Evolutionary conservation across 2,797 vertebrate genomes (phyloP).

Genomic region (Chelon auratus): DNA sequence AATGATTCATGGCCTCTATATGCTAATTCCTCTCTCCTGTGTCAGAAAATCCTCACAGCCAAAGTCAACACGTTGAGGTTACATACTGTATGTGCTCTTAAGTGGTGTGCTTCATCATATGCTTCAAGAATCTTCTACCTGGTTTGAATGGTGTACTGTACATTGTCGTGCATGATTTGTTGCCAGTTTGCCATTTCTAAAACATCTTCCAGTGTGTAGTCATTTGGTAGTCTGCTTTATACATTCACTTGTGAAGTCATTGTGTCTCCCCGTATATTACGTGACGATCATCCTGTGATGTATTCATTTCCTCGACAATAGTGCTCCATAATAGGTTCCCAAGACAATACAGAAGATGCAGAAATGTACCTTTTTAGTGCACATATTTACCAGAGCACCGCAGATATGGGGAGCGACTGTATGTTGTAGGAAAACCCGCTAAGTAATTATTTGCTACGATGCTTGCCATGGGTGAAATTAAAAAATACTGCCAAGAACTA

Average conservation of each 20-base stretch:
- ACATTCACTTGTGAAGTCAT: neutral
- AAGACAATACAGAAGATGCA: neutral
- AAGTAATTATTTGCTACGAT: neutral
- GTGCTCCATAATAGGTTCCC: neutral
- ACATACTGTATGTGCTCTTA: conserved; percentile 16
- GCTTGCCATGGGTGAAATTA: neutral
- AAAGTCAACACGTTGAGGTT: conserved; percentile 49
- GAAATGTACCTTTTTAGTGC: neutral
- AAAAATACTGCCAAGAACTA: no score
- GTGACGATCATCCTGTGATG: neutral
- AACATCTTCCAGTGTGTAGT: neutral
- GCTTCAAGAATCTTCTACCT: conserved; percentile 9
- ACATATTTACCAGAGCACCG: neutral
- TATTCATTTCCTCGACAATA: neutral
- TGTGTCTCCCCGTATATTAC: neutral
- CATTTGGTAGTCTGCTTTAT: neutral
- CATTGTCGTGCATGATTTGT: neutral
- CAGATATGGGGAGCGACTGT: neutral
- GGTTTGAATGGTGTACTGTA: no score
- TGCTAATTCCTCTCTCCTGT: conserved; percentile 54
- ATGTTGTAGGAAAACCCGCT: neutral
- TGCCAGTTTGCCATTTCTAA: neutral
- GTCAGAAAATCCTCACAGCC: conserved; percentile 38
- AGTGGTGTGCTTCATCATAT: neutral
- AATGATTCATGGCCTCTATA: conserved; percentile 71